Evolutionary conservation across 2,888 invertebrate species (phyloP).

Genomic region (Aspidiotus destructor): DNA sequence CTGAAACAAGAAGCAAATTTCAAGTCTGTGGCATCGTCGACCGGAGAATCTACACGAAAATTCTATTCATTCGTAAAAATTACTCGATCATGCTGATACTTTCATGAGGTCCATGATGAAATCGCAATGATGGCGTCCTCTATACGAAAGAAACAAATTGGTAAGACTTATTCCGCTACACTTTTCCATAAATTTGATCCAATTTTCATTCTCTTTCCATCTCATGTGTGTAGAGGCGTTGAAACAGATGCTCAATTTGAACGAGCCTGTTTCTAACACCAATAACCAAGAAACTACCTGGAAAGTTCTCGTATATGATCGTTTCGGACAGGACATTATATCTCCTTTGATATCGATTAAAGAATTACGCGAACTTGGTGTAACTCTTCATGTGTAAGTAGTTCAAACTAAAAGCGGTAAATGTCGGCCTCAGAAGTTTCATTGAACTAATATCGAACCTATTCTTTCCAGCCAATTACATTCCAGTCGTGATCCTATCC

Average conservation of each 20-base stretch:
- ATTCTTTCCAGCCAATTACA: conserved; percentile 60
- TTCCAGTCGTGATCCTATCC: conserved; percentile 82
- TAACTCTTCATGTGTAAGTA: conserved; percentile 92
- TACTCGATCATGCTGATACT: too few relatives aligned
- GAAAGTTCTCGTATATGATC: conserved; percentile 94
- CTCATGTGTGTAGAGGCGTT: conserved; percentile 59
- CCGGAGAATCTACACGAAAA: too few relatives aligned
- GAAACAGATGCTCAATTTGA: conserved; percentile 91
- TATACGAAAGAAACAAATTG: conserved; percentile 35
- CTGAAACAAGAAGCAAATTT: too few relatives aligned
- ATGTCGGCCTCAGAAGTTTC: neutral
- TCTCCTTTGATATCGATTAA: conserved; percentile 92
- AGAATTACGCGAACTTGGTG: conserved; percentile 88
- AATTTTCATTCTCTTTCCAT: neutral
- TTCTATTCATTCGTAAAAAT: too few relatives aligned
- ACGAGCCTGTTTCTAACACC: conserved; percentile 65
- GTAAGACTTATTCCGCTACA: conserved; percentile 5
- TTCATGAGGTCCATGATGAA: neutral
- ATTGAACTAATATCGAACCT: neutral
- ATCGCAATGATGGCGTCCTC: conserved; percentile 18
- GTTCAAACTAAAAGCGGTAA: conserved; percentile 27
- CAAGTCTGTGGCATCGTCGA: too few relatives aligned
- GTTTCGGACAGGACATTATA: conserved; percentile 94
- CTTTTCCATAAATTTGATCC: neutral
- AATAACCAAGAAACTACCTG: conserved; percentile 79